A percentile compares a stretch with the other conserved stretches of the same genome.
phyloP scores from a whole-genome alignment of 2,888 invertebrate species.

The Psylliodes chrysocephalus region DNA sequence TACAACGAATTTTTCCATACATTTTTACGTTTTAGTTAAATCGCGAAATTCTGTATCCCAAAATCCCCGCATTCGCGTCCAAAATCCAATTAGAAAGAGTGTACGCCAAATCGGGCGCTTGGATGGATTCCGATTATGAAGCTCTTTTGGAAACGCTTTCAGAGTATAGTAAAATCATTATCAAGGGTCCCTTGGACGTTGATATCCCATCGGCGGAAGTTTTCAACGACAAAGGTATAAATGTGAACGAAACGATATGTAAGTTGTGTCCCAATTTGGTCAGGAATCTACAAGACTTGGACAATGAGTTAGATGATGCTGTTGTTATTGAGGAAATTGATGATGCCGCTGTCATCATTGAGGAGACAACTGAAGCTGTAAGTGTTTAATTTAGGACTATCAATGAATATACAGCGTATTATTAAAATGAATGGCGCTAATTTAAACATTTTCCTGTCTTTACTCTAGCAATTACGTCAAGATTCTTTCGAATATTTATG shows the following conservation, averaged over 20 bases:
- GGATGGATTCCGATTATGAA: conserved; percentile 70
- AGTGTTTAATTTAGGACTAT: too few relatives aligned
- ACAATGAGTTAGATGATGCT: conserved; percentile 30
- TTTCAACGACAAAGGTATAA: conserved; percentile 43
- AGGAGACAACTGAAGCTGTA: too few relatives aligned
- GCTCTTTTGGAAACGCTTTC: conserved; percentile 71
- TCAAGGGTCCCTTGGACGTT: conserved; percentile 57
- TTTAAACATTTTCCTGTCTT: too few relatives aligned
- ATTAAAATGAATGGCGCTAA: too few relatives aligned
- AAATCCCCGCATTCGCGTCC: conserved; percentile 75
- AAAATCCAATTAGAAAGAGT: conserved; percentile 70
- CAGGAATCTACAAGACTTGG: not conserved
- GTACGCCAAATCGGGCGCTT: conserved; percentile 59
- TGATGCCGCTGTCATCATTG: conserved; percentile 35
- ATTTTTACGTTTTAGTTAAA: conserved; percentile 61
- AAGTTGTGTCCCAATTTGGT: conserved; percentile 50
- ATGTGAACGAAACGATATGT: conserved; percentile 65
- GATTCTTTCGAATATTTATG: too few relatives aligned
- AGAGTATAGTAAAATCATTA: conserved; percentile 63
- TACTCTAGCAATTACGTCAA: too few relatives aligned
- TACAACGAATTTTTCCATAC: not conserved
- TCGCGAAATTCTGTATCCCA: conserved; percentile 71
- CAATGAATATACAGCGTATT: too few relatives aligned
- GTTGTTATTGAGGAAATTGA: conserved; percentile 28
- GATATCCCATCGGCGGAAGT: conserved; percentile 52